Evolutionary conservation across 2,888 invertebrate species (phyloP), one percentile per base, ranked within the genome.

Genomic region (Lasioglossum zephyrum): DNA sequence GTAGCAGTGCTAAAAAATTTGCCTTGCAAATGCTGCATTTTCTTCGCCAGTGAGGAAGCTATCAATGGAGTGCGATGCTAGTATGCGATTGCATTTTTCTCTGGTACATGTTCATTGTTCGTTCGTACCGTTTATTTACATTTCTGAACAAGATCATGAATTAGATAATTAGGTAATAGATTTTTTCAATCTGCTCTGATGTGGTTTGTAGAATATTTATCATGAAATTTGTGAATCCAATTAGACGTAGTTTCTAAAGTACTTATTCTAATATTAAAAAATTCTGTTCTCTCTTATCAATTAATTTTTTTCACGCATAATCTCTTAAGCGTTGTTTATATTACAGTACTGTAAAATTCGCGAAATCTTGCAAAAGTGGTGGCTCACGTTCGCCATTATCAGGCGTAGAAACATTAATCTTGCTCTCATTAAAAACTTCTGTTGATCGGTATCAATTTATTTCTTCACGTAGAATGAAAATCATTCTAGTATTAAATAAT

Each of bases 1-100:
- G 63, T 63, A 63, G 31, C 31, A 63, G 31, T 63, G 63, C 31
- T 63, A 63, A 63, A 63, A 63, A 63, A 63, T 63, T 63, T 63
- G 63, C 31, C 26, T 26, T 26, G 63, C 63, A 63, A 63, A 63
- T 63, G 31, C 31, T 8, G 31, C 8, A 63, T 16, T 63, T 63
- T 63, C 31, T 63, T 63, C 31, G 16, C 63, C 31, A 31, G 6
- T 4, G 8, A 16, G 63, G 18, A 63, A 63, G 63, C 63, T 63
- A 63, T 63, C 63, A 63, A 63, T 63, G 63, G 11, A 31, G 63
- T 63, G 8, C 63, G 6, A 63, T 63, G 31, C 63, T 31, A 1
- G n/a, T n/a, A n/a, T 16, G 60, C 26, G 60, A 60, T 31, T 60
- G 60, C 16, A 31, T 63, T 8, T 31, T 31, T 31, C 63, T 18